phyloP scores from a whole-genome alignment of 2,888 invertebrate genomes.

The Euclidia mi region DNA sequence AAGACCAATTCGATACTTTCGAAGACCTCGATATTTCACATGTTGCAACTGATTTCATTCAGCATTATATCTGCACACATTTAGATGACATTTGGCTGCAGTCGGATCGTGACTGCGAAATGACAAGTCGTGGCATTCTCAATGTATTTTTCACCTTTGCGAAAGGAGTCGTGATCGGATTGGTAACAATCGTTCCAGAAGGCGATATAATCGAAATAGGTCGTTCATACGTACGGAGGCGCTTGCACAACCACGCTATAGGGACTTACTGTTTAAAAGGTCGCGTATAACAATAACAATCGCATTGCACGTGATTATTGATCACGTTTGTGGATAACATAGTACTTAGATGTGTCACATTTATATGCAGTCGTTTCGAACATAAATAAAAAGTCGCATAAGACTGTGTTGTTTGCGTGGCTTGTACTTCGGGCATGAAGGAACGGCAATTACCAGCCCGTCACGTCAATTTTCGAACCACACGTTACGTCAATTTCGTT shows the following conservation, averaged over 20 bases:
- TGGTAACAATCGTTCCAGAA: constrained; percentile 79
- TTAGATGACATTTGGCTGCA: constrained; percentile 80
- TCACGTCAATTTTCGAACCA: too few relatives aligned
- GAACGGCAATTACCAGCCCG: too few relatives aligned
- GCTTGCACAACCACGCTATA: constrained; percentile 65
- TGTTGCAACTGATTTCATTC: constrained; percentile 54
- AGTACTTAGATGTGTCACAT: background rate
- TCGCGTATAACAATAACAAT: constrained; percentile 48
- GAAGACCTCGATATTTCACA: constrained; percentile 51
- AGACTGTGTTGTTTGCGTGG: background rate
- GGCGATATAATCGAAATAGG: constrained; percentile 82
- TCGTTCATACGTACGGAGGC: constrained; percentile 60
- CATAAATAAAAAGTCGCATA: too few relatives aligned
- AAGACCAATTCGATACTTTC: constrained; percentile 26
- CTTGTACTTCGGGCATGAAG: background rate
- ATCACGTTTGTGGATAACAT: constrained; percentile 38
- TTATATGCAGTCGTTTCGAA: background rate
- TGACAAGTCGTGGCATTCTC: constrained; percentile 89
- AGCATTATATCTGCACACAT: constrained; percentile 54
- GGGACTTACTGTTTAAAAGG: constrained; percentile 54
- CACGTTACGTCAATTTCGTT: too few relatives aligned
- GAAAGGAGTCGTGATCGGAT: constrained; percentile 87
- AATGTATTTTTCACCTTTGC: constrained; percentile 88
- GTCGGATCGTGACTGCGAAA: constrained; percentile 83
- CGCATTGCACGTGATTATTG: constrained; percentile 48